Base-by-base conservation (phyloP, 1,140 invertebrate genomes). In the Amphibalanus amphitrite region DNA sequence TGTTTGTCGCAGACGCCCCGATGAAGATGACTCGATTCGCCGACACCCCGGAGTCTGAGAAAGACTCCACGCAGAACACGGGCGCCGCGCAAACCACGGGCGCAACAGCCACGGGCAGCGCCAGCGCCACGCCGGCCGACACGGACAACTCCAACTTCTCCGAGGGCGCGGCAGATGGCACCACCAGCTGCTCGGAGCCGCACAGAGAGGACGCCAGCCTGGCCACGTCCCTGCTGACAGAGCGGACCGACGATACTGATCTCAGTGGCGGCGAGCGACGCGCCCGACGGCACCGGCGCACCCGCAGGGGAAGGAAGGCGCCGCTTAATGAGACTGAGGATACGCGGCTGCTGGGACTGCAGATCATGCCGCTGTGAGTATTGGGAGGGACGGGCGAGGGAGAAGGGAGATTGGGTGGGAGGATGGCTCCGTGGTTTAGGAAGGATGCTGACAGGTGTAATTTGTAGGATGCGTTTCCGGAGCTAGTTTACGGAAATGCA, bases 131-230 rank as follows among this genome's bases (percentile, higher is more conserved):
- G 20, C 47, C 47, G 10, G 47, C 47, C 6, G 47, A 59, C 47
- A 59, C 47, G 47, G 47, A 59, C 10, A 59, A 59, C 20, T 59
- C 47, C 6, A 59, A 59, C 47, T 20, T 59, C 6, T 59, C 47
- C 47, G 47, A 59, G 47, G 10, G 13, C 1, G 10, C 10, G 13
- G 47, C 47, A 59, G 47, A 59, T 59, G 47, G 47, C 47, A 59
- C 47, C 47, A 59, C 47, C 47, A 59, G 47, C 47, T 59, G 47
- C 47, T 59, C 47, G 47, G 47, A 59, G 47, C 47, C 47, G 47
- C 47, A 59, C 47, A 8, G 47, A 1, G 47, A 59, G 47, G 47
- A 59, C 47, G 47, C 47, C 47, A 59, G 47, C 47, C 6, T 20
- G 13, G 47, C 10, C 10, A 59, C 47, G 47, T 59, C 47, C 10